phyloP scores from a whole-genome alignment of 2,113 vertebrate species.

The Rissa tridactyla region DNA sequence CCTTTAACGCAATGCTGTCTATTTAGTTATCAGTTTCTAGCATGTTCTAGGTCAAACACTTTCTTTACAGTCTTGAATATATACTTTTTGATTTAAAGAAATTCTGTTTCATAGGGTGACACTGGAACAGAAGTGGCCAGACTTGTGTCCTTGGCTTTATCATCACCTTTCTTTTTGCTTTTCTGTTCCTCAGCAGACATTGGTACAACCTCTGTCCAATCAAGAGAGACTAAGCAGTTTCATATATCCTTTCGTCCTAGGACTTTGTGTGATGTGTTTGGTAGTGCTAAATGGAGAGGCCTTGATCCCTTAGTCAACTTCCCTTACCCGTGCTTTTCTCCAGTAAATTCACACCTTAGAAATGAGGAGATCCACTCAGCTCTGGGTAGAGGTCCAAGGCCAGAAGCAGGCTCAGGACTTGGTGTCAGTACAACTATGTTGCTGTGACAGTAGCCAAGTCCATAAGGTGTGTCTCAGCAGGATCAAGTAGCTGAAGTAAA shows the following conservation, averaged over 20 bases:
- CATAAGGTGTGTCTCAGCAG: not conserved
- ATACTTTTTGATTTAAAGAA: not conserved
- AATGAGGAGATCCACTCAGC: not conserved
- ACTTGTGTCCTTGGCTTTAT: not conserved
- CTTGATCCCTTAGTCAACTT: not conserved
- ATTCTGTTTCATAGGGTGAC: not conserved
- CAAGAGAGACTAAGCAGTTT: not conserved
- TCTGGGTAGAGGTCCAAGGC: not conserved
- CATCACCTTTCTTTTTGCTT: not conserved
- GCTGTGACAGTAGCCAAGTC: not conserved
- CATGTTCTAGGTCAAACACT: not conserved
- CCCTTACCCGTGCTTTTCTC: not conserved
- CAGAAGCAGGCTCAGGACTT: not conserved
- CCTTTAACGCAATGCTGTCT: not conserved
- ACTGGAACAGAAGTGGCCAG: not conserved
- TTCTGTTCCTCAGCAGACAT: not conserved
- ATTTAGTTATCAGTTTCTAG: not conserved
- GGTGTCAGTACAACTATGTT: not conserved
- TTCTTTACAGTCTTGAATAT: not conserved
- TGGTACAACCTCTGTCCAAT: not conserved
- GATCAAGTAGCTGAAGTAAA: not conserved
- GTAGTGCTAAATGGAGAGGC: not conserved
- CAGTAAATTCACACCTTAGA: not conserved
- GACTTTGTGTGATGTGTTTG: not conserved
- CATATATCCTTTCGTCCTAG: not conserved